phyloP scores from a whole-genome alignment of 2,888 invertebrate species.

The Polia nebulosa region DNA sequence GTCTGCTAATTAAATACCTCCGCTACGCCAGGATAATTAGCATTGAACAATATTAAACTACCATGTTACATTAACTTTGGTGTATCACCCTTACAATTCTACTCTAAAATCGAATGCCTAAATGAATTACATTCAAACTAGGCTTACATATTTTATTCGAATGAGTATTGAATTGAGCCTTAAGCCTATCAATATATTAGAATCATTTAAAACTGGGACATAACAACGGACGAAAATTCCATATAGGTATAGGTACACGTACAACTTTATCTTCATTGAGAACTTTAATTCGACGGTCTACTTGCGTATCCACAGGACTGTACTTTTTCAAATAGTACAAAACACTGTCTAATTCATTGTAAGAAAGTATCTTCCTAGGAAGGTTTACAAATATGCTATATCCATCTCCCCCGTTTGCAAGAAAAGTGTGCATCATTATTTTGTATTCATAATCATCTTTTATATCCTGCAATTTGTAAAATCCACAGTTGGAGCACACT shows the following conservation, averaged over 20 bases:
- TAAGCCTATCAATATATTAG: too few species aligned
- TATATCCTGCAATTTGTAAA: constrained; percentile 91
- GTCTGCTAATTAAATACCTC: constrained; percentile 9
- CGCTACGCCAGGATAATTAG: constrained; percentile 4
- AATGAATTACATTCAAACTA: background rate
- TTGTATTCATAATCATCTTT: constrained; percentile 91
- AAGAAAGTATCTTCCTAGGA: constrained; percentile 73
- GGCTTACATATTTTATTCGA: constrained; percentile 20
- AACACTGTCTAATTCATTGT: constrained; percentile 82
- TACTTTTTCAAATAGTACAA: constrained; percentile 90
- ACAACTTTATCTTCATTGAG: constrained; percentile 82
- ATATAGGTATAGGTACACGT: too few species aligned
- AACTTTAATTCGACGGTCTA: constrained; percentile 91
- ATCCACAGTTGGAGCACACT: constrained; percentile 92
- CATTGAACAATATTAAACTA: constrained; percentile 1
- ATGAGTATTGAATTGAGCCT: constrained; percentile 40
- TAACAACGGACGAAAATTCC: constrained; percentile 3
- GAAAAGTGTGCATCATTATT: constrained; percentile 92
- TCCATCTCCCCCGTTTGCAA: constrained; percentile 95
- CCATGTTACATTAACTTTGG: background rate
- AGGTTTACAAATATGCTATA: constrained; percentile 87
- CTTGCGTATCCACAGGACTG: constrained; percentile 91
- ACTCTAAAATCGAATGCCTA: background rate
- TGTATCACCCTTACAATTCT: constrained; percentile 13
- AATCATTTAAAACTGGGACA: too few species aligned